Conservation (phyloP, 1,140 invertebrate genomes). For the Lerema accius region DNA sequence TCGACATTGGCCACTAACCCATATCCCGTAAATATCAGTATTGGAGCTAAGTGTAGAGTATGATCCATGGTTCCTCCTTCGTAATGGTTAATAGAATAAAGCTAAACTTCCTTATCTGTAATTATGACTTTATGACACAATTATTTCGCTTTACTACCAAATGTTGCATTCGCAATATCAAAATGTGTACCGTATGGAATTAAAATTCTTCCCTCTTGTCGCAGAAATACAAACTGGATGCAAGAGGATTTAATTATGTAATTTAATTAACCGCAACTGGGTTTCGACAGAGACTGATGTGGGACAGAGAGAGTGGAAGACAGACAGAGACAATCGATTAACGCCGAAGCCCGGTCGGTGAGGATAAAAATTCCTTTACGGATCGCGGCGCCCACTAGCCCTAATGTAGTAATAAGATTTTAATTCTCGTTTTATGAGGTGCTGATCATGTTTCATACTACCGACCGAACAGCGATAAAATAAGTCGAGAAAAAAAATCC, state of each 20-base stretch:
- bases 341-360: conserved; percentile 13
- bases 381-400: conserved; percentile 21
- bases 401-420: conserved; percentile 23
- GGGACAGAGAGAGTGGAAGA: conserved; percentile 13
- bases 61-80: no score
- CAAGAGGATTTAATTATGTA: conserved; percentile 20
- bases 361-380: conserved; percentile 30
- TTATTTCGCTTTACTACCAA: no score
- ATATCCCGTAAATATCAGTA: no score
- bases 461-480: no score
- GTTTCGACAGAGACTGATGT: conserved; percentile 14
- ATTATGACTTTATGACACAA: no score
- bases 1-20: no score
- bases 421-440: not conserved
- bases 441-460: not conserved
- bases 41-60: no score
- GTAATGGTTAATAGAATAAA: no score
- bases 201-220: not conserved
- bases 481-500: no score
- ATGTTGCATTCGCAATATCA: no score
- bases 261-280: conserved; percentile 26
- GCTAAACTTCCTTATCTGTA: no score
- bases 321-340: conserved; percentile 6
- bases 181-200: not conserved
- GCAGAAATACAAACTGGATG: not conserved